These are phyloP conservation scores for Lagodon rhomboides DNA, from an alignment of 2,797 vertebrate species.

Conservation along the genomic window DNA sequence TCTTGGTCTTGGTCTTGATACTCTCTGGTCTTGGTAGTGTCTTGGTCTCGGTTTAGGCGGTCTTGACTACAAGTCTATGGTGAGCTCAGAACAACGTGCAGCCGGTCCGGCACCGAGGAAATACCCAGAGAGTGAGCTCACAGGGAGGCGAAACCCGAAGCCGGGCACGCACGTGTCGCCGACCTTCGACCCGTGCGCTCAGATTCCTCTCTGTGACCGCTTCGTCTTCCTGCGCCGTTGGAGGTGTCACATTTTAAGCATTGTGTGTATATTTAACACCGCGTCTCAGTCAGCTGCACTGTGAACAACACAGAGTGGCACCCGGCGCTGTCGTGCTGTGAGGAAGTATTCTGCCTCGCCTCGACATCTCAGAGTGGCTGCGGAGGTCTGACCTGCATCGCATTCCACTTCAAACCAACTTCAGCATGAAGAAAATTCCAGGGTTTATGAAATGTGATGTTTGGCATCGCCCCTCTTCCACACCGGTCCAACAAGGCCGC, in stretches of 20 bases:
- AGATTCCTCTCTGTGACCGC: slow-evolving; percentile 28
- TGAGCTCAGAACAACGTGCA: slow-evolving; percentile 29
- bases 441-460: slow-evolving; percentile 58
- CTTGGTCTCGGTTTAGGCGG: too few relatives aligned
- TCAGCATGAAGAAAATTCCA: slow-evolving; percentile 52
- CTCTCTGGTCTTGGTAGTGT: too few relatives aligned
- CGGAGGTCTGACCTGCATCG: slow-evolving; percentile 46
- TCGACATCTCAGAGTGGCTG: slow-evolving; percentile 19
- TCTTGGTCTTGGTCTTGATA: too few relatives aligned
- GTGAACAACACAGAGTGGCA: slow-evolving; percentile 52
- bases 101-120: slow-evolving; percentile 47
- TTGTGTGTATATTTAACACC: slow-evolving; percentile 25
- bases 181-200: slow-evolving; percentile 50
- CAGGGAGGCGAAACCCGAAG: slow-evolving; percentile 48
- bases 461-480: slow-evolving; percentile 50
- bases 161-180: slow-evolving; percentile 40
- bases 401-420: slow-evolving; percentile 62
- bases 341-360: slow-evolving; percentile 35
- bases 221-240: slow-evolving; percentile 27
- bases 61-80: too few relatives aligned
- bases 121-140: slow-evolving; percentile 57
- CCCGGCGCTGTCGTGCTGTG: slow-evolving; percentile 18
- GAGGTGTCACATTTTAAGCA: slow-evolving; percentile 36
- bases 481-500: slow-evolving; percentile 6
- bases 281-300: slow-evolving; percentile 37